These are phyloP conservation scores for Astyanax mexicanus DNA, from an alignment of 2,797 vertebrate genomes.

Conservation along the genomic window DNA sequence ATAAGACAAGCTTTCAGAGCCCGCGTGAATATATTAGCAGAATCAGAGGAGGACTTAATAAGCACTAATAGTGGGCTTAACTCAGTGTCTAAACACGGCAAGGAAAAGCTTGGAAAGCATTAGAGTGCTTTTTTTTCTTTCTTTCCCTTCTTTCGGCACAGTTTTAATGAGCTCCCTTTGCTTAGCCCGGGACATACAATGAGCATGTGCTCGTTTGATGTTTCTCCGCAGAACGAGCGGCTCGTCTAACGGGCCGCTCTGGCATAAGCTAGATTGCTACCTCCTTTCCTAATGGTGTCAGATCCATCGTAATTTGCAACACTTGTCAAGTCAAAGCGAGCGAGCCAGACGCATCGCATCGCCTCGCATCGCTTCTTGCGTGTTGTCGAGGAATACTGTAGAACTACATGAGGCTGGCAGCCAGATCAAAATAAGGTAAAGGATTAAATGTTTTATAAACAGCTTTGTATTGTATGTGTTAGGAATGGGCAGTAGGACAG, in stretches of 20 bases:
- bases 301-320: constrained; percentile 13
- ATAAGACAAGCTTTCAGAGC: constrained; percentile 47
- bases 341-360: background rate
- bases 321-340: constrained; percentile 23
- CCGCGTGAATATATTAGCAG: constrained; percentile 26
- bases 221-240: background rate
- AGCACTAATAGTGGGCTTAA: constrained; percentile 50
- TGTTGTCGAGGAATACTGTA: background rate
- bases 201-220: constrained; percentile 16
- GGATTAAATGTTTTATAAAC: background rate
- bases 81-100: constrained; percentile 25
- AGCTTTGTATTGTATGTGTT: background rate
- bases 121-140: background rate
- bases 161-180: constrained; percentile 11
- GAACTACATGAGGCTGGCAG: background rate
- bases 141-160: background rate
- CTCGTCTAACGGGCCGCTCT: background rate
- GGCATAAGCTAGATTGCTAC: background rate
- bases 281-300: constrained; percentile 18
- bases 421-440: background rate
- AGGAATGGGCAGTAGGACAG: background rate
- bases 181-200: background rate
- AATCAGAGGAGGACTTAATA: constrained; percentile 51
- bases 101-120: constrained; percentile 35
- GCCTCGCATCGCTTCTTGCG: background rate